Percentiles rank a stretch among this genome's conserved stretches.
phyloP scores from a whole-genome alignment of 2,888 invertebrate genomes.

The Mimumesa dahlbomi region DNA sequence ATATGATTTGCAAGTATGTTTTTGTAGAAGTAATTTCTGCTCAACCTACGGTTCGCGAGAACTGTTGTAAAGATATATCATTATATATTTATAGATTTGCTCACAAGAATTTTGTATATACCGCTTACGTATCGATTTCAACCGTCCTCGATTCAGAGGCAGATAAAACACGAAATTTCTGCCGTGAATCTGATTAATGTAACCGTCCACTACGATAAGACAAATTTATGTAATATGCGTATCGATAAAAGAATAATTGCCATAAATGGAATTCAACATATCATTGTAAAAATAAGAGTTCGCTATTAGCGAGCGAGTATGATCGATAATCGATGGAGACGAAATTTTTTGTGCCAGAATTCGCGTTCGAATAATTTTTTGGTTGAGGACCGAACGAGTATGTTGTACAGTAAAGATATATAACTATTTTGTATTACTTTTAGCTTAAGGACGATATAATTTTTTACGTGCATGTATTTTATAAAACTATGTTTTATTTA shows the following conservation, averaged over 20 bases:
- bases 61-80: neutral
- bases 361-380: conserved; percentile 3
- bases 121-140: conserved; percentile 8
- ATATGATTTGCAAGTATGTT: neutral
- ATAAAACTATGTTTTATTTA: neutral
- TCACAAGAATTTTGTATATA: conserved; percentile 36
- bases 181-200: conserved; percentile 24
- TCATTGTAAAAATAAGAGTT: conserved; percentile 2
- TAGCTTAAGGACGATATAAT: neutral
- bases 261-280: conserved; percentile 18
- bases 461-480: conserved; percentile 9
- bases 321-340: neutral
- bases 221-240: conserved; percentile 13
- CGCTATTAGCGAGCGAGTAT: neutral
- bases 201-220: conserved; percentile 58
- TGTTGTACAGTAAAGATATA: conserved; percentile 1
- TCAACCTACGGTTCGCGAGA: neutral
- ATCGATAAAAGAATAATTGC: conserved; percentile 3
- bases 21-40: conserved; percentile 6
- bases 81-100: too few relatives aligned
- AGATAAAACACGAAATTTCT: conserved; percentile 10
- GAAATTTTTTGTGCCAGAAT: conserved; percentile 21
- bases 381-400: neutral
- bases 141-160: conserved; percentile 43
- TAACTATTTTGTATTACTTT: neutral